Conservation (phyloP, 2,888 invertebrate genomes). For the Keiferia lycopersicella region DNA sequence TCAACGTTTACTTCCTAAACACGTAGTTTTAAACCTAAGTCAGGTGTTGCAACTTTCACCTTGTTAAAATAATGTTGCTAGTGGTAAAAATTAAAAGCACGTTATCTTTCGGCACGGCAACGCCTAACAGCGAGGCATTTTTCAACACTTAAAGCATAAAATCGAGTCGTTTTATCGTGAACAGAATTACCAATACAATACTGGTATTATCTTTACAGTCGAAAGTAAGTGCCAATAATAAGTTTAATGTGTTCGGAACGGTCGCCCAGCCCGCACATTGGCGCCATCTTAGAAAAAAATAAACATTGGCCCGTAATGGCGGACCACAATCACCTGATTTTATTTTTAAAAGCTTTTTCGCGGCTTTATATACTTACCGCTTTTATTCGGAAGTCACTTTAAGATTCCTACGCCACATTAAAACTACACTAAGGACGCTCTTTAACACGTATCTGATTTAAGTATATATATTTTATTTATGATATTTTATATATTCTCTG, state of each 20-base stretch:
- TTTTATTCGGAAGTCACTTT: slow-evolving; percentile 8
- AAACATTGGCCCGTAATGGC: slow-evolving; percentile 45
- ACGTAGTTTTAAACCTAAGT: slow-evolving; percentile 50
- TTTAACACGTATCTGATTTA: neutral
- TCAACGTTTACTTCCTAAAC: slow-evolving; percentile 50
- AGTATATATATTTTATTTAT: neutral
- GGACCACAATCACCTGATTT: slow-evolving; percentile 38
- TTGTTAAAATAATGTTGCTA: slow-evolving; percentile 50
- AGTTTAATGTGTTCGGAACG: slow-evolving; percentile 61
- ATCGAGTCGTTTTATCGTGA: slow-evolving; percentile 70
- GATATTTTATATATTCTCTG: neutral
- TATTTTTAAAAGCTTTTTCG: slow-evolving; percentile 25
- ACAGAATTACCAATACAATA: slow-evolving; percentile 70
- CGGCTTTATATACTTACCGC: slow-evolving; percentile 21
- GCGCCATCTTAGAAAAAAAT: slow-evolving; percentile 60
- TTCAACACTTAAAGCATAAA: slow-evolving; percentile 69
- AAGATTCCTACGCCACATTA: neutral
- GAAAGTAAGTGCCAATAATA: slow-evolving; percentile 72
- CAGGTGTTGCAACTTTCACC: slow-evolving; percentile 31
- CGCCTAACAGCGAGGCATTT: slow-evolving; percentile 59
- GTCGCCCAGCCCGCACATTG: slow-evolving; percentile 56
- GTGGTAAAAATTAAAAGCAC: slow-evolving; percentile 53
- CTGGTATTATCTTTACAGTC: slow-evolving; percentile 71
- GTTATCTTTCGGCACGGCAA: slow-evolving; percentile 56
- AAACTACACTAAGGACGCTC: neutral